Percentiles rank a stretch among this genome's conserved stretches.
Conservation (phyloP, 2,888 invertebrate genomes). For the Molanna angustata region DNA sequence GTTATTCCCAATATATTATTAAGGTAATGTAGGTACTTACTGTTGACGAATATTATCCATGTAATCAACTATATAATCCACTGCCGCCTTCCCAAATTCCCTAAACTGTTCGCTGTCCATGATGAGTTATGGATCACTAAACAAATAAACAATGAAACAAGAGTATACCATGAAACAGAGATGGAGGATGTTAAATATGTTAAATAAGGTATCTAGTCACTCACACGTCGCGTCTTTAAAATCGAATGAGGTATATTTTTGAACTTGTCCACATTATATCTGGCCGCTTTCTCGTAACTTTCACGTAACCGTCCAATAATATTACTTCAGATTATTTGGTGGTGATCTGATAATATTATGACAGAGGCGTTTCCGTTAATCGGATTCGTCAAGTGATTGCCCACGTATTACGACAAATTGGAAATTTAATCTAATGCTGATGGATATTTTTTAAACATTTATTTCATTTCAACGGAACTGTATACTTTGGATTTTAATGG, state of each 20-base stretch:
- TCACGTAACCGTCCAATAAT: conserved; percentile 19
- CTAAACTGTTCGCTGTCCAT: conserved; percentile 80
- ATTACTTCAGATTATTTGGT: conserved; percentile 8
- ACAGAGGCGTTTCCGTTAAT: too few species aligned
- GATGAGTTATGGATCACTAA: conserved; percentile 31
- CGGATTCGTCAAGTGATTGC: too few species aligned
- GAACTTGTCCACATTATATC: conserved; percentile 18
- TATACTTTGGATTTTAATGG: too few species aligned
- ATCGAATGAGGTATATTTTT: conserved; percentile 17
- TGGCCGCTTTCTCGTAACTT: conserved; percentile 24
- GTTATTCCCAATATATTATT: too few species aligned
- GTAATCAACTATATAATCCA: conserved; percentile 91
- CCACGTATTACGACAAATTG: too few species aligned
- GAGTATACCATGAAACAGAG: neutral
- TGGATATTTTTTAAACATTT: too few species aligned
- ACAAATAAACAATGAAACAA: neutral
- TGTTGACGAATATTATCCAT: conserved; percentile 77
- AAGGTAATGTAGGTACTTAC: too few species aligned
- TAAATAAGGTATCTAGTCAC: neutral
- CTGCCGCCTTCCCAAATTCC: conserved; percentile 80
- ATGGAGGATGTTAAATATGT: neutral
- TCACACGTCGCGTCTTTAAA: conserved; percentile 15
- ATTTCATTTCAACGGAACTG: too few species aligned
- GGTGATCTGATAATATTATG: too few species aligned
- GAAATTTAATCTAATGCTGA: too few species aligned